A percentile compares a stretch with the other conserved stretches of the same genome.
phyloP scores from a whole-genome alignment of 1,140 invertebrate species.

The Lepeophtheirus salmonis region DNA sequence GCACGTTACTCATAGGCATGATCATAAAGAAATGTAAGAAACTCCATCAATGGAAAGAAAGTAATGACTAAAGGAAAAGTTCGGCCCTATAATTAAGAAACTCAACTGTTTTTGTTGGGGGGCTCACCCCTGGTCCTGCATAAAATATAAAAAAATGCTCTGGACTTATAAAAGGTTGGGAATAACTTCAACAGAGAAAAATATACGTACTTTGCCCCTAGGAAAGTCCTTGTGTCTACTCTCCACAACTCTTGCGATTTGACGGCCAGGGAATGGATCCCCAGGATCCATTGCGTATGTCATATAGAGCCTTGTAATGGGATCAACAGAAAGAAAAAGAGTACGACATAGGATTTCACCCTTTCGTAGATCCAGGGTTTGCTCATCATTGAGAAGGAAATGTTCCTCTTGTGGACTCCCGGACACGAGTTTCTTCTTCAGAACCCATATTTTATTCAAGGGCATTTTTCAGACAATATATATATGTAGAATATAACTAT shows the following conservation, averaged over 20 bases:
- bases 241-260: constrained; percentile 14
- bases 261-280: constrained; percentile 5
- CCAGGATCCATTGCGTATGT: constrained; percentile 1
- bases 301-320: constrained; percentile 12
- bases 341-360: constrained; percentile 17
- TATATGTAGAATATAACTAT: no score
- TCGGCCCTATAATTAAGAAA: no score
- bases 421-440: neutral
- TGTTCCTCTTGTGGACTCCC: neutral
- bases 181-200: no score
- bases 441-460: neutral
- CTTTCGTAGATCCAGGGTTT: constrained; percentile 9
- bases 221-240: constrained; percentile 15
- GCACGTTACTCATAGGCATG: no score
- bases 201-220: constrained; percentile 5
- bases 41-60: no score
- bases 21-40: no score
- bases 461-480: no score
- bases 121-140: no score
- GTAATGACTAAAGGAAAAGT: no score
- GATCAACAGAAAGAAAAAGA: constrained; percentile 15
- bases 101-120: no score
- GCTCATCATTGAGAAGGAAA: constrained; percentile 2
- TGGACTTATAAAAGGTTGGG: no score
- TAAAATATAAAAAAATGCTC: no score